phyloP scores from a whole-genome alignment of 2,888 invertebrate genomes.

The Drosophila borealis region DNA sequence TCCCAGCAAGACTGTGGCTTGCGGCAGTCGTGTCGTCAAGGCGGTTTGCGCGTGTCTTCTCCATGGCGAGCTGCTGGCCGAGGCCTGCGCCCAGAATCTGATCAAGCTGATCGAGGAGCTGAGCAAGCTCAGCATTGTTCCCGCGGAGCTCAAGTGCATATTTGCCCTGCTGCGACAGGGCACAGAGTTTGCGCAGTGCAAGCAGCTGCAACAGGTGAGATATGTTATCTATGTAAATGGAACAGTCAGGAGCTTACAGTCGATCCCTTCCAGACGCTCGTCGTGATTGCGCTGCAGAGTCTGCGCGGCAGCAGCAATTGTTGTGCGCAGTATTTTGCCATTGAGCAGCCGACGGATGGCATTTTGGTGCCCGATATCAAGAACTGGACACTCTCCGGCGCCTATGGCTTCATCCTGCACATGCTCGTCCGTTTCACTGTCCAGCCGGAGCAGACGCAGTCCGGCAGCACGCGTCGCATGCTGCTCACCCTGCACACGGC shows the following conservation, averaged over 20 bases:
- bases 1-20: conserved; percentile 86
- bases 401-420: conserved; percentile 87
- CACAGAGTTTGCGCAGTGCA: conserved; percentile 80
- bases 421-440: conserved; percentile 86
- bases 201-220: conserved; percentile 82
- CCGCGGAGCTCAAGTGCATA: conserved; percentile 87
- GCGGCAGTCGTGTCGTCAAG: conserved; percentile 86
- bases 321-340: conserved; percentile 86
- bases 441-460: conserved; percentile 30
- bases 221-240: background rate
- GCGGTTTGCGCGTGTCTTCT: conserved; percentile 85
- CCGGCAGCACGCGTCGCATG: conserved; percentile 85
- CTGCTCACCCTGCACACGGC: conserved; percentile 86
- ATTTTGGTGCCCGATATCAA: conserved; percentile 86
- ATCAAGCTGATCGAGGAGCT: conserved; percentile 86
- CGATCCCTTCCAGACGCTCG: conserved; percentile 74
- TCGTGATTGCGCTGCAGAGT: conserved; percentile 82
- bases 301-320: conserved; percentile 81
- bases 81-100: conserved; percentile 85
- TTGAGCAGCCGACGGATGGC: conserved; percentile 85
- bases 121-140: conserved; percentile 86
- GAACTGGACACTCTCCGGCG: conserved; percentile 86
- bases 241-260: background rate
- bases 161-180: conserved; percentile 84
- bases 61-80: conserved; percentile 84